Percentiles rank a stretch among this genome's conserved stretches.
Conservation (phyloP, 2,113 vertebrate species). For the Cynocephalus volans region DNA sequence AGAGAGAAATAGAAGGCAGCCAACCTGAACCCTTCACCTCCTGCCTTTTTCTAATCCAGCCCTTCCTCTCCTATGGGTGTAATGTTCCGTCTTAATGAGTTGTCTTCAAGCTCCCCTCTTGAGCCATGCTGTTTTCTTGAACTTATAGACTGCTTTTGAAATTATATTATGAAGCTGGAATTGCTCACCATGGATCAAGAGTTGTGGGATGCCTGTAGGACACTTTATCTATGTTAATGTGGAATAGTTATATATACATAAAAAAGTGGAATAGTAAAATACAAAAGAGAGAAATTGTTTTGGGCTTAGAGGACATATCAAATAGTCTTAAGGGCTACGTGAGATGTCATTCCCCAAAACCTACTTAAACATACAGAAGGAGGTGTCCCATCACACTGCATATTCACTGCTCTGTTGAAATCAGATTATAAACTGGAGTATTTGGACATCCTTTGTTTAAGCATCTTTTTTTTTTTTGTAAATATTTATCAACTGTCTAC, state of each 20-base stretch:
- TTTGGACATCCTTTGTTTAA: background rate
- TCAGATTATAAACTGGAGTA: background rate
- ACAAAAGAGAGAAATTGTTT: conserved; percentile 19
- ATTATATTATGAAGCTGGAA: background rate
- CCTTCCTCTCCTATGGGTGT: background rate
- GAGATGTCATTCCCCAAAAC: background rate
- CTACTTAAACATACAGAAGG: background rate
- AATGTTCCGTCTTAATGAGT: background rate
- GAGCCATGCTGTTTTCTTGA: background rate
- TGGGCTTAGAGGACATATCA: background rate
- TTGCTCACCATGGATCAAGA: background rate
- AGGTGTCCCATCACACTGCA: background rate
- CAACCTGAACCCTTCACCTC: background rate
- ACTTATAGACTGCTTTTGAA: background rate
- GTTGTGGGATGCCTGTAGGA: background rate
- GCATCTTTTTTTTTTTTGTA: background rate
- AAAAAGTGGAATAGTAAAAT: background rate
- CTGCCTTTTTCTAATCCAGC: background rate
- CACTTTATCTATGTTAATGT: background rate
- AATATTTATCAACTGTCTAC: background rate
- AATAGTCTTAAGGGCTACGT: background rate
- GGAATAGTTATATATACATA: background rate
- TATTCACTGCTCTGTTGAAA: background rate
- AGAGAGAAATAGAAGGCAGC: background rate
- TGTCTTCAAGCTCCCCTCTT: background rate